Evolutionary conservation across 2,113 vertebrate species (phyloP), one percentile per base, ranked within the genome.

Genomic region (Hassar affinis): DNA sequence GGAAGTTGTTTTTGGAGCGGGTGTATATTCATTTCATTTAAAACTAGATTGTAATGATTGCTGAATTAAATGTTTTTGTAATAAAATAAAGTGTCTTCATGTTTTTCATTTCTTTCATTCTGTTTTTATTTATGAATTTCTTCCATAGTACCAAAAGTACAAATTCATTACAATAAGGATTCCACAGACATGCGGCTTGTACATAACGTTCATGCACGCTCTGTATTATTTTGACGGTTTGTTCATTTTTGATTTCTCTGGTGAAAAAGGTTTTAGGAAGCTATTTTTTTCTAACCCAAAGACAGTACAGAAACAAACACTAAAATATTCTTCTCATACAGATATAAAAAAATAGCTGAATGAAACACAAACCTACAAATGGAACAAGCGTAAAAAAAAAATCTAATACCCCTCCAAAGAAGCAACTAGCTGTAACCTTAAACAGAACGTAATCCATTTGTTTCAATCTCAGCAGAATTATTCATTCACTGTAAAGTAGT

Each of bases 61-160:
- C 38, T 74, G 17, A 61, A 61, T 61, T 4, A 59, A 66, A 49
- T 71, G 18, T 79, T 71, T 84, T 84, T 71, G 38, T 72, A 79
- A 72, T 42, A 51, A n/a, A 79, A 72, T 42, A 51, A n/a, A 79
- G 27, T 59, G 1, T 54, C 27, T 76, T 11, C 1, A 54, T 12
- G 3, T 12, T 76, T 76, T 33, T 30, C 2, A 49, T 17, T 75
- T 51, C 15, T 51, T 61, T 61, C n/a, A n/a, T 38, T 54, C 52
- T 52, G 9, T 52, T 30, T 75, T 54, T 76, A 56, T 33, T 30
- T 47, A 17, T 1, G 8, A 42, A 20, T 22, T 25, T 62, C 6
- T 72, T 18, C 11, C 14, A 27, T 7, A 49, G 69, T 74, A 74
- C 45, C 69, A 72, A 72, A 47, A 47, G 4, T 42, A 25, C 5